A percentile compares a stretch with the other conserved stretches of the same genome.
Evolutionary conservation across 2,797 vertebrate genomes (phyloP).

Genomic region (Phoxinus dragarum): DNA sequence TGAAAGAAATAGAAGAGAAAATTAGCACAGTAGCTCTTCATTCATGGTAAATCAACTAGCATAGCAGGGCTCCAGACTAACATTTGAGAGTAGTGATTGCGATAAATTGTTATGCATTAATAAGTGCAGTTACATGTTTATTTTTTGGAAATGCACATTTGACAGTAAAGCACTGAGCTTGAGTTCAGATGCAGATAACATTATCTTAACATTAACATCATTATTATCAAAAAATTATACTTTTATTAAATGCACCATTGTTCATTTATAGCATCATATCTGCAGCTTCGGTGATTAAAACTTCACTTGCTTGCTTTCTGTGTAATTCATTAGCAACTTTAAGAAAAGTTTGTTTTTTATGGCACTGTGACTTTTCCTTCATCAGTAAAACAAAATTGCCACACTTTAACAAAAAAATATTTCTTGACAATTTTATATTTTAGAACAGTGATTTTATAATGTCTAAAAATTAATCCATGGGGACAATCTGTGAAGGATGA

Average conservation of each 20-base stretch:
- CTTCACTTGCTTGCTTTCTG: not conserved
- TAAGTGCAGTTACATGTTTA: not conserved
- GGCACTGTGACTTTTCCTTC: no score
- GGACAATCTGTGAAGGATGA: not conserved
- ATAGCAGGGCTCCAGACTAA: not conserved
- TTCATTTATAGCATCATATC: not conserved
- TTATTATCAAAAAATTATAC: not conserved
- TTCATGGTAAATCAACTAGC: not conserved
- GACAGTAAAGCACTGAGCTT: not conserved
- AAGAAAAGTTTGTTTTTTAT: not conserved
- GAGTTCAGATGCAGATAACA: not conserved
- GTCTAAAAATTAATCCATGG: not conserved
- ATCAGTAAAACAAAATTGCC: not conserved
- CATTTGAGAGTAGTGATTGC: not conserved
- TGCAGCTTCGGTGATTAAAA: not conserved
- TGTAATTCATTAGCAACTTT: not conserved
- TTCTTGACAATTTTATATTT: not conserved
- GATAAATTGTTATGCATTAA: not conserved
- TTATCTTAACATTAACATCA: not conserved
- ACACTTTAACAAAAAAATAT: not conserved
- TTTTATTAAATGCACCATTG: not conserved
- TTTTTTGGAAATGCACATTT: not conserved
- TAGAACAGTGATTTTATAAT: not conserved
- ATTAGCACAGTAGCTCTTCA: not conserved
- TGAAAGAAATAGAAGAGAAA: conserved; percentile 49